phyloP scores from a whole-genome alignment of 2,888 invertebrate genomes.

The Fragum whitleyi region DNA sequence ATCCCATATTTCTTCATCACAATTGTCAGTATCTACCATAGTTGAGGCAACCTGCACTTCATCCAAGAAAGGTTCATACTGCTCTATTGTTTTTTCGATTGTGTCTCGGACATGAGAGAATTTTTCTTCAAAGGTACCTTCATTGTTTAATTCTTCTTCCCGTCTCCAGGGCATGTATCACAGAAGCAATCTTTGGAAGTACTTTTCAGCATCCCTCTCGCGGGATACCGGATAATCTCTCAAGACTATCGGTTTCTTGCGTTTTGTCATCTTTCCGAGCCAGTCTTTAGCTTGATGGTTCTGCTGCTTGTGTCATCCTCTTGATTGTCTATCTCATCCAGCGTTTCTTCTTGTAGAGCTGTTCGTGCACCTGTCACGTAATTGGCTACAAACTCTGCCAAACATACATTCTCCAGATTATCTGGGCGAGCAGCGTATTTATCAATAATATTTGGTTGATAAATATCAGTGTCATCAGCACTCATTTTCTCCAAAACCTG shows the following conservation, averaged over 20 bases:
- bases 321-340: neutral
- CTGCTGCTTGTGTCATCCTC: slow-evolving; percentile 6
- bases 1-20: slow-evolving; percentile 52
- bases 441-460: slow-evolving; percentile 51
- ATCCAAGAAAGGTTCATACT: neutral
- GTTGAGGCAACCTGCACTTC: neutral
- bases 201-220: slow-evolving; percentile 43
- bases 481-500: slow-evolving; percentile 40
- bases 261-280: slow-evolving; percentile 34
- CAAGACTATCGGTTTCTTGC: slow-evolving; percentile 25
- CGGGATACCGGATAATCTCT: slow-evolving; percentile 32
- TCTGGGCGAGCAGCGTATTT: slow-evolving; percentile 54
- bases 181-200: slow-evolving; percentile 41
- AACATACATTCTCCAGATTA: slow-evolving; percentile 42
- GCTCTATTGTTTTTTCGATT: neutral
- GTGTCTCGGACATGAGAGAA: neutral
- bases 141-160: slow-evolving; percentile 37
- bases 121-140: neutral
- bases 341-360: no score
- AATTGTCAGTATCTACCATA: slow-evolving; percentile 15
- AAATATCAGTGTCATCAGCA: slow-evolving; percentile 55
- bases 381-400: slow-evolving; percentile 55
- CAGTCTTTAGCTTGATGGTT: slow-evolving; percentile 33
- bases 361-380: neutral
- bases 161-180: slow-evolving; percentile 47